Conservation (phyloP, 2,797 vertebrate genomes). For the Craterocephalus amniculus region DNA sequence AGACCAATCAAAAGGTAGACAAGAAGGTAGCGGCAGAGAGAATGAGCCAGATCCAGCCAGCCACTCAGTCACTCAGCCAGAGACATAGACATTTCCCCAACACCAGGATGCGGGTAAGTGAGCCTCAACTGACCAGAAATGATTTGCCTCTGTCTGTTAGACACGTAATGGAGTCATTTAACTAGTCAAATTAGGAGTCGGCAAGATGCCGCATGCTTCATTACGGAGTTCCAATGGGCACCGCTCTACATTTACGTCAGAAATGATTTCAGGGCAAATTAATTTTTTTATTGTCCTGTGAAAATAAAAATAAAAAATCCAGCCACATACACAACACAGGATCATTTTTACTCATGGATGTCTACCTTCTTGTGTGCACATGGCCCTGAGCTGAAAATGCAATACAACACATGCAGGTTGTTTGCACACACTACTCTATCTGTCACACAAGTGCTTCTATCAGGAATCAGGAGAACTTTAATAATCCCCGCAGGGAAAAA, state of each 20-base stretch:
- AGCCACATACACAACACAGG: conserved; percentile 55
- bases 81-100: conserved; percentile 93
- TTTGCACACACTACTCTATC: conserved; percentile 55
- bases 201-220: conserved; percentile 99
- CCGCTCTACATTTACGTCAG: conserved; percentile 99
- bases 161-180: conserved; percentile 99
- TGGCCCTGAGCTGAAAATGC: conserved; percentile 38
- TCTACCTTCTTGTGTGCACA: conserved; percentile 40
- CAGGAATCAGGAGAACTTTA: conserved; percentile 40
- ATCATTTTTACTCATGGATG: conserved; percentile 36
- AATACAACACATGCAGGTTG: conserved; percentile 51
- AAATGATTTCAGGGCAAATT: conserved; percentile 99
- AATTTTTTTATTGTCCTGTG: conserved; percentile 98
- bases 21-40: conserved; percentile 43
- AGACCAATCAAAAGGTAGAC: conserved; percentile 38
- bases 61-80: conserved; percentile 84
- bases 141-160: conserved; percentile 99
- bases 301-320: conserved; percentile 46
- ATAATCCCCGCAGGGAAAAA: conserved; percentile 30
- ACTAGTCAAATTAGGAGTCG: conserved; percentile 99
- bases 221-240: conserved; percentile 99
- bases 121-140: conserved; percentile 99
- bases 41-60: conserved; percentile 66
- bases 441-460: conserved; percentile 38
- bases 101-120: conserved; percentile 98